Evolutionary conservation across 2,797 vertebrate species (phyloP).

Genomic region (Hemibagrus guttatus): DNA sequence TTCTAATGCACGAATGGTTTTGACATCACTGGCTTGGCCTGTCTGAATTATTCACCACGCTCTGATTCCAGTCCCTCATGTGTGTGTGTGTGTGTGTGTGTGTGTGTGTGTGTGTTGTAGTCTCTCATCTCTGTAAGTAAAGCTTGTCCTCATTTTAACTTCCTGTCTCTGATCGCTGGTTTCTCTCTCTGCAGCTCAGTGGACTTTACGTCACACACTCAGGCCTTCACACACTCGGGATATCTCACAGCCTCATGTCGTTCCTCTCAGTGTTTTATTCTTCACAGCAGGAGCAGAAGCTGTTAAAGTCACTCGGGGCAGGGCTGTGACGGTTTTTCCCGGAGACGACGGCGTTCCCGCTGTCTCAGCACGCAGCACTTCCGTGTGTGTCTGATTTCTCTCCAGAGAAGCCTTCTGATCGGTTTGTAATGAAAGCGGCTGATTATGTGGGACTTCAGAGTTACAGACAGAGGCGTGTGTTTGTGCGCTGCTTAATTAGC

Average conservation of each 20-base stretch:
- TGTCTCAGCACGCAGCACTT: not conserved
- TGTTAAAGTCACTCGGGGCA: not conserved
- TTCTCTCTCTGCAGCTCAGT: not conserved
- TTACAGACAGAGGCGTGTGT: not conserved
- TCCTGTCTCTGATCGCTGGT: not conserved
- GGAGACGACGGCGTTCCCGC: not conserved
- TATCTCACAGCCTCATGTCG: not conserved
- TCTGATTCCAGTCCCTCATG: not conserved
- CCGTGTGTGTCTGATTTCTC: not conserved
- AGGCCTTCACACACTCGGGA: not conserved
- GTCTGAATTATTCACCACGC: conserved; percentile 35
- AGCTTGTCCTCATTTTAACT: not conserved
- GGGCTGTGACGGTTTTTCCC: not conserved
- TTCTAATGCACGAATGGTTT: not conserved
- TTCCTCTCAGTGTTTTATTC: not conserved
- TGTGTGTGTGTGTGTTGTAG: not conserved
- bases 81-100: not conserved
- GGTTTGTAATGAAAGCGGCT: not conserved
- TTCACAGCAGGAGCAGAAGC: not conserved
- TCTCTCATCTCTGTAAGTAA: not conserved
- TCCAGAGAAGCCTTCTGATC: not conserved
- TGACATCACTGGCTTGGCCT: conserved; percentile 9
- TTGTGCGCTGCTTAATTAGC: not conserved
- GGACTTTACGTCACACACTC: not conserved
- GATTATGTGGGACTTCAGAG: not conserved